A percentile compares a stretch with the other conserved stretches of the same genome.
Evolutionary conservation across 1,140 invertebrate species (phyloP).

Genomic region (Cataglyphis hispanica): DNA sequence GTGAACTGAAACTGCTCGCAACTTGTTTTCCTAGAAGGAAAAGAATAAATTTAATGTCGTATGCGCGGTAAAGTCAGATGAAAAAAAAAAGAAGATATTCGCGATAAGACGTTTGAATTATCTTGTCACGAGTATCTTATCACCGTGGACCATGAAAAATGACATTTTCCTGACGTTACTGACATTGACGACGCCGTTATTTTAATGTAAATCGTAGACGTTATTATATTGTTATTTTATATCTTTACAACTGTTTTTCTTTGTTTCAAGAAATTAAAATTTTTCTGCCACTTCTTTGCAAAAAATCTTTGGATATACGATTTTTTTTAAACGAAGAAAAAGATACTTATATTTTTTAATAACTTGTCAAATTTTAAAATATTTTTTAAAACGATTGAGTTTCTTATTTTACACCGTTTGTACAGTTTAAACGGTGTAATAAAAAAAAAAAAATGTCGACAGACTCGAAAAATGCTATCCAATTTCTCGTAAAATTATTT

Average conservation of each 20-base stretch:
- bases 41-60: conserved; percentile 5
- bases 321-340: neutral
- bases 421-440: too few species aligned
- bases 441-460: neutral
- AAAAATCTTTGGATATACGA: neutral
- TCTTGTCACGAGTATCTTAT: conserved; percentile 29
- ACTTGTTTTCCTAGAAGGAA: conserved; percentile 10
- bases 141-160: neutral
- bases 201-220: neutral
- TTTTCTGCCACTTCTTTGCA: neutral
- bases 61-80: conserved; percentile 28
- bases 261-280: neutral
- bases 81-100: conserved; percentile 32
- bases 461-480: neutral
- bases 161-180: neutral
- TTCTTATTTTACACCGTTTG: neutral
- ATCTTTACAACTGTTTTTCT: neutral
- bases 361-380: neutral
- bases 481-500: neutral
- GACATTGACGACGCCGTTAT: neutral
- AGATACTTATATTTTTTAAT: neutral
- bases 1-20: neutral
- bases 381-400: neutral
- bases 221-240: neutral
- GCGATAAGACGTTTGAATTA: conserved; percentile 9